These are phyloP conservation scores for Camponotus floridanus DNA, from an alignment of 1,140 invertebrate species.

Conservation along the genomic window DNA sequence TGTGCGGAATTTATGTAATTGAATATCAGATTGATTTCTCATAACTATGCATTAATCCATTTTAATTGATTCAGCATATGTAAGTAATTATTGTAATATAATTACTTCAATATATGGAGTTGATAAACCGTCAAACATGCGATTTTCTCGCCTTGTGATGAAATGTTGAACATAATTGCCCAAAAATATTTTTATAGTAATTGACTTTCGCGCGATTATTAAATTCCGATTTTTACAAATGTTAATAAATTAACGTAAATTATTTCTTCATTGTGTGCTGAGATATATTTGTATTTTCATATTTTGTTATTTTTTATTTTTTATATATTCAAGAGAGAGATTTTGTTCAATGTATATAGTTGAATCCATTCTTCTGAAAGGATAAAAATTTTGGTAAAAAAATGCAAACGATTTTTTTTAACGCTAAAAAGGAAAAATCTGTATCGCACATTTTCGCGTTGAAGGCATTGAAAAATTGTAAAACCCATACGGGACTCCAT, in stretches of 20 bases:
- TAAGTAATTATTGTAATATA: constrained; percentile 15
- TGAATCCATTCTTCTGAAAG: neutral
- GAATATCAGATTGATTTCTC: constrained; percentile 16
- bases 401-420: constrained; percentile 1
- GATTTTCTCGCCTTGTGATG: neutral
- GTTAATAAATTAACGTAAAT: neutral
- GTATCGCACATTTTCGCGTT: constrained; percentile 6
- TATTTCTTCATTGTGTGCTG: neutral
- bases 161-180: neutral
- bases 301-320: neutral
- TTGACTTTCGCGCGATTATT: neutral
- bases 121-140: neutral
- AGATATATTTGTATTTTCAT: neutral
- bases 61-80: neutral
- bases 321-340: neutral
- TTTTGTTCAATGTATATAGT: neutral
- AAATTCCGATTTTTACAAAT: neutral
- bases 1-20: constrained; percentile 1
- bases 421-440: neutral
- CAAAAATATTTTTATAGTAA: neutral
- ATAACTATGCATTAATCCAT: neutral
- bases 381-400: neutral
- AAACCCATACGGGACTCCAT: neutral
- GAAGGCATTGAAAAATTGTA: constrained; percentile 28
- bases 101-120: neutral